Evolutionary conservation across 2,113 vertebrate species (phyloP).

Genomic region (Rousettus leschenaultii): DNA sequence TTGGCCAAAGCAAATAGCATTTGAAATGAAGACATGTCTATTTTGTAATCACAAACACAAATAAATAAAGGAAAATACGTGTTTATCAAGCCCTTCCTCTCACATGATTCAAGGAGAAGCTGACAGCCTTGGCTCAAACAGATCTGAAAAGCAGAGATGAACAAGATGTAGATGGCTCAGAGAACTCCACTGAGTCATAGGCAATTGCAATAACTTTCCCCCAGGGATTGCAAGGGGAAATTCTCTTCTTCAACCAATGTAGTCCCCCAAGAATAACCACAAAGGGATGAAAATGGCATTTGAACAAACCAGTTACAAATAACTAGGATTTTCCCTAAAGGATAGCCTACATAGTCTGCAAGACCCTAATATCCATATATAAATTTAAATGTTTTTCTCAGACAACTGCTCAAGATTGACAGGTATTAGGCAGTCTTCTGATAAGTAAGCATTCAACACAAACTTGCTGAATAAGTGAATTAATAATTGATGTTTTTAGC

Average conservation of each 20-base stretch:
- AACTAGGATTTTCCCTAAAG: neutral
- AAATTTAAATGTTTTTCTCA: neutral
- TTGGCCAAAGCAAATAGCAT: neutral
- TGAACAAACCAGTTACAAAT: neutral
- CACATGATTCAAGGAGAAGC: neutral
- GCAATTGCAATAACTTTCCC: neutral
- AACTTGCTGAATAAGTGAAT: neutral
- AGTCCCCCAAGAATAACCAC: neutral
- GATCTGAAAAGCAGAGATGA: neutral
- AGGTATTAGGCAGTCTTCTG: neutral
- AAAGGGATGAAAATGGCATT: neutral
- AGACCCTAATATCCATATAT: neutral
- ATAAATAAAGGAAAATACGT: neutral
- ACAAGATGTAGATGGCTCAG: neutral
- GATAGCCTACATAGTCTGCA: neutral
- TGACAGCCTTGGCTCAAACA: neutral
- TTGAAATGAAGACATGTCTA: neutral
- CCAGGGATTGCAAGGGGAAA: neutral
- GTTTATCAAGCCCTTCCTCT: neutral
- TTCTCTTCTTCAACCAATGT: neutral
- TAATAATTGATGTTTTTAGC: neutral
- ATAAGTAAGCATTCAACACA: neutral
- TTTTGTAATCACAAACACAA: conserved; percentile 3
- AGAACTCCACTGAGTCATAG: neutral
- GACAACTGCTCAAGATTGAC: neutral